Evolutionary conservation across 2,888 invertebrate genomes (phyloP).

Genomic region (Cephus runcator): DNA sequence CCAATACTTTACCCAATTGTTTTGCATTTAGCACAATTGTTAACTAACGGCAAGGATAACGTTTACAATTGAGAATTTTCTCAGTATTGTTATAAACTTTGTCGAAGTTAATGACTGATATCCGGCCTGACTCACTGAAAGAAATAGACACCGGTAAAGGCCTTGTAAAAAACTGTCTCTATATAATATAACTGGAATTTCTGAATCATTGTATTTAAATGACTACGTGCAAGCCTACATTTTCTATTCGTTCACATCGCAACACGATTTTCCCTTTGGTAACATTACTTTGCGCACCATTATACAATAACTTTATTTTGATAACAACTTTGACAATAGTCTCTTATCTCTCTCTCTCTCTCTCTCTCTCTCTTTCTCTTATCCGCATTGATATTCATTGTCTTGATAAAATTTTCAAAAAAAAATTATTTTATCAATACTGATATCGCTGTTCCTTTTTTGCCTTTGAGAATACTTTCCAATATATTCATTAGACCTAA

Average conservation of each 20-base stretch:
- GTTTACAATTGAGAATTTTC: constrained; percentile 48
- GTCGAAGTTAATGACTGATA: constrained; percentile 58
- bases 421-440: background rate
- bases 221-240: background rate
- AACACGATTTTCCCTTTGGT: background rate
- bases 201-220: background rate
- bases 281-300: background rate
- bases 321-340: background rate
- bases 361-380: background rate
- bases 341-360: too few relatives aligned
- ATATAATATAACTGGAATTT: background rate
- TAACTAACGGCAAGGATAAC: constrained; percentile 21
- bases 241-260: background rate
- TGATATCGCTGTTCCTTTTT: background rate
- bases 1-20: constrained; percentile 5
- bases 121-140: constrained; percentile 48
- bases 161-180: background rate
- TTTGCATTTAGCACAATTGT: constrained; percentile 41
- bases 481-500: background rate
- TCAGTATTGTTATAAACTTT: constrained; percentile 60
- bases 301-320: background rate
- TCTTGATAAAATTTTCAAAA: too few relatives aligned
- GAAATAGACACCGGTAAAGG: background rate
- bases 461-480: background rate
- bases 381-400: background rate